Percentiles rank a stretch among this genome's conserved stretches.
These are phyloP conservation scores for Periophthalmus modestus DNA, from an alignment of 2,113 vertebrate genomes.

Conservation along the genomic window DNA sequence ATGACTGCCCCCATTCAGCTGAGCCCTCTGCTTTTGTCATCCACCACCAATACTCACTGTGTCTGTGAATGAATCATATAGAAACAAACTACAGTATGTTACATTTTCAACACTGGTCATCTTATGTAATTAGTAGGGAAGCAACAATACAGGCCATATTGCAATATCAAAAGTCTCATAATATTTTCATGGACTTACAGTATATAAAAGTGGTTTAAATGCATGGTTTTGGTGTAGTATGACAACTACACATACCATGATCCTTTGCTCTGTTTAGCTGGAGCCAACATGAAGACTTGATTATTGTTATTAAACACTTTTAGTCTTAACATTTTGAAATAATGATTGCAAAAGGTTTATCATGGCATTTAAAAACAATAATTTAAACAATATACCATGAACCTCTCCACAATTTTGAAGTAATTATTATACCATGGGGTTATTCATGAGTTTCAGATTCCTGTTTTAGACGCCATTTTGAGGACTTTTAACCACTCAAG, in stretches of 20 bases:
- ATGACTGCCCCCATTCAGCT: constrained; percentile 37
- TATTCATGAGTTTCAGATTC: background rate
- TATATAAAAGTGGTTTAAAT: background rate
- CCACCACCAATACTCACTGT: constrained; percentile 40
- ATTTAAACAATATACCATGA: background rate
- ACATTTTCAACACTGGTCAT: constrained; percentile 19
- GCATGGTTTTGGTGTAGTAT: background rate
- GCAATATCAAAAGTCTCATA: background rate
- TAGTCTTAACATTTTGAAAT: background rate
- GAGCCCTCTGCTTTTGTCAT: constrained; percentile 36
- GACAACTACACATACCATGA: background rate
- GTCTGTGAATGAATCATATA: constrained; percentile 35
- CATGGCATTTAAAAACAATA: background rate
- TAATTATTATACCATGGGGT: background rate
- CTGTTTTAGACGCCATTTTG: background rate
- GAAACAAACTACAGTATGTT: constrained; percentile 5
- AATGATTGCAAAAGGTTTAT: background rate
- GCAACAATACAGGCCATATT: constrained; percentile 11
- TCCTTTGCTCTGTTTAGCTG: background rate
- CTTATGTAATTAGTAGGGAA: constrained; percentile 27
- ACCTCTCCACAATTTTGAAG: background rate
- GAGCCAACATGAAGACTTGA: background rate
- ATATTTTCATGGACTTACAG: background rate
- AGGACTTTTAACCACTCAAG: no score
- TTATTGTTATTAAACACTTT: background rate